Evolutionary conservation across 2,113 vertebrate species (phyloP).

Genomic region (Brachirus orientalis): DNA sequence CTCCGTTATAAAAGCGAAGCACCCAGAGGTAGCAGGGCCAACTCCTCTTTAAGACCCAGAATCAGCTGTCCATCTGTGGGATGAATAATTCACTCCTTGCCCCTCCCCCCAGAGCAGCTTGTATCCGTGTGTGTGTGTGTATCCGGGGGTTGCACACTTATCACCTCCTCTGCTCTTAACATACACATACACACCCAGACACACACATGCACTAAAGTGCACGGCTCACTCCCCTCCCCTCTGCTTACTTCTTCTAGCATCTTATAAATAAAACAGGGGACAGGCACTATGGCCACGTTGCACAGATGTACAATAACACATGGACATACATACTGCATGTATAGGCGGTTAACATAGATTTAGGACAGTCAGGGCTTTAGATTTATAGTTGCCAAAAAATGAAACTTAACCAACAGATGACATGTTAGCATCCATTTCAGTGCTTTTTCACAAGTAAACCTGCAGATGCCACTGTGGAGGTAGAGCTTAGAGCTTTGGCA

Average conservation of each 20-base stretch:
- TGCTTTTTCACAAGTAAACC: conserved; percentile 50
- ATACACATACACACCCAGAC: conserved; percentile 31
- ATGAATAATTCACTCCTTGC: conserved; percentile 79
- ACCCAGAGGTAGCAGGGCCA: conserved; percentile 55
- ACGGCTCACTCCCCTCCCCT: conserved; percentile 9
- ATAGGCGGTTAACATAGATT: not conserved
- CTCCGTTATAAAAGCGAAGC: conserved; percentile 34
- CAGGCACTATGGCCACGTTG: conserved; percentile 43
- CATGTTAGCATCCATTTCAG: conserved; percentile 19
- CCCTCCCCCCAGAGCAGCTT: conserved; percentile 67
- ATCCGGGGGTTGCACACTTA: conserved; percentile 58
- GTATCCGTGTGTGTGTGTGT: conserved; percentile 8
- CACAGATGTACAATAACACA: conserved; percentile 36
- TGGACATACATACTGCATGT: not conserved
- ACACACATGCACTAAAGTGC: conserved; percentile 7
- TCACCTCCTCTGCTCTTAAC: conserved; percentile 43
- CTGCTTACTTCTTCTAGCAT: conserved; percentile 52
- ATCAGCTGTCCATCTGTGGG: conserved; percentile 54
- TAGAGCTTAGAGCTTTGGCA: conserved; percentile 36
- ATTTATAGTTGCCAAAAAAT: no score
- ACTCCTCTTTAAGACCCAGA: conserved; percentile 52
- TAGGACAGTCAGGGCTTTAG: not conserved
- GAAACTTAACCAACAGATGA: no score
- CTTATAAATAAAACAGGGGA: conserved; percentile 68
- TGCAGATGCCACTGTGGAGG: conserved; percentile 44